Conservation (phyloP, 2,113 vertebrate species). For the Aegithalos caudatus region DNA sequence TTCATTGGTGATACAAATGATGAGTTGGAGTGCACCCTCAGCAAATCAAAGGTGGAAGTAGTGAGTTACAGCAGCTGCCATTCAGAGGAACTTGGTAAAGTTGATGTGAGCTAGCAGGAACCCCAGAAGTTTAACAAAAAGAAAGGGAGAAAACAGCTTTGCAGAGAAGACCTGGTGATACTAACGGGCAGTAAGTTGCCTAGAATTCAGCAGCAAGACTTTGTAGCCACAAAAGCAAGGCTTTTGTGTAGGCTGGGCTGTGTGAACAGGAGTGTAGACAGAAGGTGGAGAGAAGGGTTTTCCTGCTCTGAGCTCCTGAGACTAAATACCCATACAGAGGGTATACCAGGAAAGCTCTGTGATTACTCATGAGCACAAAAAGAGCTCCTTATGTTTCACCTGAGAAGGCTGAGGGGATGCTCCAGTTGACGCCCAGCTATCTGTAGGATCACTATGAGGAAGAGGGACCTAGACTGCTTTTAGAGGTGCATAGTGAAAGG, state of each 20-base stretch:
- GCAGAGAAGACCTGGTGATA: neutral
- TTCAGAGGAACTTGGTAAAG: neutral
- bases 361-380: no score
- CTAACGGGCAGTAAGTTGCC: neutral
- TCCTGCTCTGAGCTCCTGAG: neutral
- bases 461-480: neutral
- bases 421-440: rapidly evolving
- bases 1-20: neutral
- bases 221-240: neutral
- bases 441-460: neutral
- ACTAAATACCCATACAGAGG: neutral
- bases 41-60: neutral
- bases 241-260: neutral
- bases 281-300: neutral
- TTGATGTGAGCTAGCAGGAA: neutral
- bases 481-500: neutral
- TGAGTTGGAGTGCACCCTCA: neutral
- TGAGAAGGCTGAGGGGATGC: neutral
- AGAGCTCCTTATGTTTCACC: neutral
- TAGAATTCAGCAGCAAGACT: neutral
- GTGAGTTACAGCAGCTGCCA: neutral
- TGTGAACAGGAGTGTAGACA: neutral
- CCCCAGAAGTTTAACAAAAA: neutral
- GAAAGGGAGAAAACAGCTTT: neutral
- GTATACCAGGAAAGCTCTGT: neutral